Percentiles rank a stretch among this genome's conserved stretches.
Evolutionary conservation across 2,888 invertebrate genomes (phyloP).

Genomic region (Dendrolimus pini): DNA sequence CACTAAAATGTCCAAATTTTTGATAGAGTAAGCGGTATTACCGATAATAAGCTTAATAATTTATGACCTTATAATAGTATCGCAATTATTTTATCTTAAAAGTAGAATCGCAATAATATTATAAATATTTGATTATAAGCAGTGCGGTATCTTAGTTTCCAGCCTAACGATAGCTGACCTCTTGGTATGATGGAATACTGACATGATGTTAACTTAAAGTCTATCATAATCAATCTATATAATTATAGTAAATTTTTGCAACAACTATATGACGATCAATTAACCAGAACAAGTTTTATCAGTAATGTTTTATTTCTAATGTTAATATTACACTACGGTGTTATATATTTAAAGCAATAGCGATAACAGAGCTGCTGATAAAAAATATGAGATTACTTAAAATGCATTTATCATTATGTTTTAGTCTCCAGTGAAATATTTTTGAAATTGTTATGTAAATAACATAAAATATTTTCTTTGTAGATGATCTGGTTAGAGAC

Average conservation of each 20-base stretch:
- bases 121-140: not conserved
- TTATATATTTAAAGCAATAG: conserved; percentile 11
- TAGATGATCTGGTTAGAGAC: conserved; percentile 95
- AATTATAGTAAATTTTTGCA: conserved; percentile 2
- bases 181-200: too few species aligned
- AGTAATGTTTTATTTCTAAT: conserved; percentile 15
- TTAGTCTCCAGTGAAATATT: not conserved
- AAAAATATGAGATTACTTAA: conserved; percentile 13
- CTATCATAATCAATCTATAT: not conserved
- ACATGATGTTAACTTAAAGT: too few species aligned
- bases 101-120: not conserved
- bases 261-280: conserved; percentile 6
- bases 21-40: too few species aligned
- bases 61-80: conserved; percentile 7
- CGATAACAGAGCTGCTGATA: conserved; percentile 16
- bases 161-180: not conserved
- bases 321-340: conserved; percentile 13
- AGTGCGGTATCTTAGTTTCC: not conserved
- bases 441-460: not conserved
- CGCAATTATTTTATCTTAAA: not conserved
- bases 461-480: conserved; percentile 23
- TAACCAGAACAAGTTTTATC: conserved; percentile 70
- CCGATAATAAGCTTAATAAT: not conserved
- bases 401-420: conserved; percentile 2
- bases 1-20: too few species aligned